Conservation (phyloP, 2,888 invertebrate genomes). For the Dendrolimus pini region DNA sequence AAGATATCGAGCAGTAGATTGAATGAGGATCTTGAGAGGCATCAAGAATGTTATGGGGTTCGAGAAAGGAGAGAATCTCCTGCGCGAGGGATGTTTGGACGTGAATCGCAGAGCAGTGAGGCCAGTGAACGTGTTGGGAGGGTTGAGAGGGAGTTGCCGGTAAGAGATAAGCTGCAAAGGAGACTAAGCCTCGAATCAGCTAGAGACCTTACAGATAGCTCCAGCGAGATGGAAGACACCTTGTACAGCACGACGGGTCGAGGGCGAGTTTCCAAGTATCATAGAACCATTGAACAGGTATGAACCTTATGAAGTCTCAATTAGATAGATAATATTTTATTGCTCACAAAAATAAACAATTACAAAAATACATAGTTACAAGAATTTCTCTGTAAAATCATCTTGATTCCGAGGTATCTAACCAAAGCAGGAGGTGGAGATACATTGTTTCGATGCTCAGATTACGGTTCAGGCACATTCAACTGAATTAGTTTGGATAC, state of each 20-base stretch:
- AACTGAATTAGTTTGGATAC: no score
- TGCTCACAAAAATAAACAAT: no score
- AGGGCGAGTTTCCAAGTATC: constrained; percentile 71
- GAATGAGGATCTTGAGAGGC: constrained; percentile 65
- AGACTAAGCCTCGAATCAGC: constrained; percentile 84
- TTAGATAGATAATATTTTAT: no score
- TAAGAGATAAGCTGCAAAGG: constrained; percentile 72
- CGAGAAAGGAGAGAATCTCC: constrained; percentile 56
- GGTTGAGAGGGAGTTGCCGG: constrained; percentile 33
- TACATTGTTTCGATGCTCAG: no score
- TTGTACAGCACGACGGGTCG: constrained; percentile 75
- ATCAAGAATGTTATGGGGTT: constrained; percentile 53
- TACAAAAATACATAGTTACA: no score
- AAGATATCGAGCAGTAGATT: constrained; percentile 63
- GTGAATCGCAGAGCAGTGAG: constrained; percentile 58
- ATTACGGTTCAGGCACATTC: no score
- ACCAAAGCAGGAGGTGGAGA: no score
- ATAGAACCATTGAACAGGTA: constrained; percentile 81
- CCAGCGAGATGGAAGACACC: constrained; percentile 79
- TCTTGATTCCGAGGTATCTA: no score
- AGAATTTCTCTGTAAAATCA: no score
- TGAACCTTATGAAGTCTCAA: not conserved
- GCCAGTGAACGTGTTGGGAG: constrained; percentile 55
- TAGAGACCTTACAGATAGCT: constrained; percentile 82
- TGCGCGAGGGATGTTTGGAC: constrained; percentile 40